Evolutionary conservation across 2,888 invertebrate species (phyloP).

Genomic region (Troides oblongomaculatus): DNA sequence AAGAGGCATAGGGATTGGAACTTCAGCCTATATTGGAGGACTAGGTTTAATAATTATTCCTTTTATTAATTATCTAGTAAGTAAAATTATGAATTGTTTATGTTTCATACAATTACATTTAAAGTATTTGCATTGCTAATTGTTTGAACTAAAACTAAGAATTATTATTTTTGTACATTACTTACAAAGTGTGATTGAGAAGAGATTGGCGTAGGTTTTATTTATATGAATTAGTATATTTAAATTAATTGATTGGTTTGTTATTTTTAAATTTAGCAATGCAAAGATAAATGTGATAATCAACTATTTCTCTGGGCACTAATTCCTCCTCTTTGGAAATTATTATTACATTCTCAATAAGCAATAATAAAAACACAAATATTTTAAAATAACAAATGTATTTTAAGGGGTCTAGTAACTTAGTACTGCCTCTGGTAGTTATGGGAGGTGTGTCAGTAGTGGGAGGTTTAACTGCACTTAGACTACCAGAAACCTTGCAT

Average conservation of each 20-base stretch:
- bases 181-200: too few relatives aligned
- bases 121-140: too few relatives aligned
- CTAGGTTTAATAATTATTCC: constrained; percentile 93
- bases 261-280: too few relatives aligned
- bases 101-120: not conserved
- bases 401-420: constrained; percentile 88
- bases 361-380: not conserved
- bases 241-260: too few relatives aligned
- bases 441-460: constrained; percentile 91
- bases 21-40: constrained; percentile 94
- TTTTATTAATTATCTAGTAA: constrained; percentile 93
- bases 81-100: constrained; percentile 36
- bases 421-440: constrained; percentile 90
- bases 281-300: too few relatives aligned
- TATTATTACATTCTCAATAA: not conserved
- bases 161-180: too few relatives aligned
- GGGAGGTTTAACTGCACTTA: constrained; percentile 88
- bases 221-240: too few relatives aligned
- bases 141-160: too few relatives aligned
- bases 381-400: not conserved
- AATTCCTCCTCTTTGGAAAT: not conserved
- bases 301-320: not conserved
- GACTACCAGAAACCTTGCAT: constrained; percentile 92
- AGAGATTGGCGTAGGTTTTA: too few relatives aligned
- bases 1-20: constrained; percentile 93